Evolutionary conservation across 2,888 invertebrate genomes (phyloP).

Genomic region (Macaria notata): DNA sequence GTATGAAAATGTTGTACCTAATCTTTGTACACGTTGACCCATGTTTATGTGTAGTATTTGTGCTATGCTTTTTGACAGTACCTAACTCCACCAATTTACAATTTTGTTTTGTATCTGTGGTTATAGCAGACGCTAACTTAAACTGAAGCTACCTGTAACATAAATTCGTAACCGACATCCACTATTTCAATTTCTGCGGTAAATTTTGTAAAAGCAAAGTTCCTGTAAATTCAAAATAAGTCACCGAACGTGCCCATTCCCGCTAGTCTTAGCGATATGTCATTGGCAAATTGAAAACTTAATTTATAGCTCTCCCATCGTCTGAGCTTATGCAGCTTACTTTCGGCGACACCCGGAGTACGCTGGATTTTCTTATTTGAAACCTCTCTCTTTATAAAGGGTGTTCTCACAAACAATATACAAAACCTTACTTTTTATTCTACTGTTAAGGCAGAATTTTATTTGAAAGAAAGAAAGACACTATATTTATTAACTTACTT

Average conservation of each 20-base stretch:
- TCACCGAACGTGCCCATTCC: slow-evolving; percentile 36
- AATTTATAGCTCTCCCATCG: slow-evolving; percentile 63
- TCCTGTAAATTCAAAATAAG: slow-evolving; percentile 38
- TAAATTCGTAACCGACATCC: no score
- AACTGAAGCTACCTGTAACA: background rate
- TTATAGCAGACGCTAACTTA: no score
- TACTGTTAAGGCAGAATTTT: no score
- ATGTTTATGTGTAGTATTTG: background rate
- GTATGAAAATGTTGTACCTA: slow-evolving; percentile 40
- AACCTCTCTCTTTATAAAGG: slow-evolving; percentile 6
- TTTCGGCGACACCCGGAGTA: slow-evolving; percentile 52
- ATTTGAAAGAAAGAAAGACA: no score
- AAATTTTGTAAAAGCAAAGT: slow-evolving; percentile 29
- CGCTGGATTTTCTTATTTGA: slow-evolving; percentile 53
- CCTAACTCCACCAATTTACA: no score
- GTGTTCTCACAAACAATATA: no score
- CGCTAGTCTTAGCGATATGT: slow-evolving; percentile 58
- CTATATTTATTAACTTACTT: no score
- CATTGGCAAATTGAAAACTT: slow-evolving; percentile 72
- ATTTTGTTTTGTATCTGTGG: no score
- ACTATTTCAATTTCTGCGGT: no score
- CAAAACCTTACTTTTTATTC: no score
- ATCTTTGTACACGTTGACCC: slow-evolving; percentile 13
- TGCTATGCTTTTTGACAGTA: no score
- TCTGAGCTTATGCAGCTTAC: slow-evolving; percentile 62